phyloP scores from a whole-genome alignment of 35 echinoderm and acorn worm species.

The Diadema setosum region DNA sequence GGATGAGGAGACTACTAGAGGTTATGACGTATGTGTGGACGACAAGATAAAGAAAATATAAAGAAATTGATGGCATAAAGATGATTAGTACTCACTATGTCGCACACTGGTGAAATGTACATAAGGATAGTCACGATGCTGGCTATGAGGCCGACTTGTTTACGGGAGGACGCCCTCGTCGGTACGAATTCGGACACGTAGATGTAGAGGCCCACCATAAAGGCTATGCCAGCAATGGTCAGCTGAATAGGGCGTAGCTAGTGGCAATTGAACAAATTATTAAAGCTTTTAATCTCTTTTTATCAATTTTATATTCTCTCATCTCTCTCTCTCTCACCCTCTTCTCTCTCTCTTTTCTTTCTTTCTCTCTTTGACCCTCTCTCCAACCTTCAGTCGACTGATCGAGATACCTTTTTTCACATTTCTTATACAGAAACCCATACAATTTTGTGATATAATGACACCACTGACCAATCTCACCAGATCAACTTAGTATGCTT shows the following conservation, averaged over 20 bases:
- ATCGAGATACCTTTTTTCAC: background rate
- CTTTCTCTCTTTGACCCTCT: too few species aligned
- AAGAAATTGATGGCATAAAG: too few species aligned
- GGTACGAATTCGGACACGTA: background rate
- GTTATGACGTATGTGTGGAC: too few species aligned
- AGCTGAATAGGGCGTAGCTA: background rate
- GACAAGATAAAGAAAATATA: too few species aligned
- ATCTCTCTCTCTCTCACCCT: too few species aligned
- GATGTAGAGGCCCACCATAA: background rate
- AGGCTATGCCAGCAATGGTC: background rate
- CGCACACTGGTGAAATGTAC: background rate
- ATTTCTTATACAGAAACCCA: background rate
- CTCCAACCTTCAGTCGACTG: too few species aligned
- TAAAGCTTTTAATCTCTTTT: background rate
- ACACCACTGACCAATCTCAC: too few species aligned
- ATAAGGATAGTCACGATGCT: background rate
- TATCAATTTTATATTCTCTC: background rate
- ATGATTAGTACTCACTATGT: background rate
- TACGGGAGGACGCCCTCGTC: background rate
- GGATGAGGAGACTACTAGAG: too few species aligned
- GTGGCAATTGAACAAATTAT: background rate
- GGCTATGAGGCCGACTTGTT: conserved; percentile 18
- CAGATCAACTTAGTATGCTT: too few species aligned
- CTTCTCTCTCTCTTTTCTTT: too few species aligned
- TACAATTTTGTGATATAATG: too few species aligned